Evolutionary conservation across 2,888 invertebrate genomes (phyloP), one percentile per base, ranked within the genome.

Genomic region (Horisme vitalbata): DNA sequence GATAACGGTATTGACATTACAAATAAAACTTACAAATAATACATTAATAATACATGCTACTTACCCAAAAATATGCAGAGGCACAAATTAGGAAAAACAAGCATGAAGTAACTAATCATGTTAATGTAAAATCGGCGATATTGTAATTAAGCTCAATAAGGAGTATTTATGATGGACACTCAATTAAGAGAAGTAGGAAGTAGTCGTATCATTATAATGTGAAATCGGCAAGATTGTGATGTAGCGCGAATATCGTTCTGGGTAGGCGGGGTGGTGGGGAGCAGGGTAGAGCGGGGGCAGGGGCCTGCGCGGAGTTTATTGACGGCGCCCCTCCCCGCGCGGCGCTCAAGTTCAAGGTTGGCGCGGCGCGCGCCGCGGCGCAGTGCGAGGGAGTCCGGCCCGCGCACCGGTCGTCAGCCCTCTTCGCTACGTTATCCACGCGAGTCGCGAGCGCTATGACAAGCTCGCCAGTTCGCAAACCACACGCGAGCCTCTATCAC

Each of bases 321-420:
- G 87, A 85, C 83, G 88, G 87, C 79, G 66, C 81, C 78, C 79
- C 80, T 76, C 79, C 74, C 79, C 78, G 73, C 68, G 67, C 72
- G 70, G 79, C 34, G 33, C 45, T 86, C 89, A 90, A 91, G 91
- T 90, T 91, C 90, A 91, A 91, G 91, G 91, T 87, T 88, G 88
- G 91, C 89, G 80, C 86, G 89, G 90, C 90, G 84, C 90, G 91
- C 89, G 90, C 81, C 80, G 84, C 81, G 76, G 84, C 83, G 83
- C 88, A 88, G 90, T 91, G 90, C 90, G 85, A 89, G 89, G 89
- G 89, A 89, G 86, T 88, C 85, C 88, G 89, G 85, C 85, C 83
- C 84, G 89, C 88, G 83, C 82, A 83, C 83, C 84, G 89, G 90
- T 89, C 88, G 90, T 89, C 85, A 87, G 88, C 88, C 86, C 87